These are phyloP conservation scores for Agrochola lota DNA, from an alignment of 2,888 invertebrate genomes.

Conservation along the genomic window DNA sequence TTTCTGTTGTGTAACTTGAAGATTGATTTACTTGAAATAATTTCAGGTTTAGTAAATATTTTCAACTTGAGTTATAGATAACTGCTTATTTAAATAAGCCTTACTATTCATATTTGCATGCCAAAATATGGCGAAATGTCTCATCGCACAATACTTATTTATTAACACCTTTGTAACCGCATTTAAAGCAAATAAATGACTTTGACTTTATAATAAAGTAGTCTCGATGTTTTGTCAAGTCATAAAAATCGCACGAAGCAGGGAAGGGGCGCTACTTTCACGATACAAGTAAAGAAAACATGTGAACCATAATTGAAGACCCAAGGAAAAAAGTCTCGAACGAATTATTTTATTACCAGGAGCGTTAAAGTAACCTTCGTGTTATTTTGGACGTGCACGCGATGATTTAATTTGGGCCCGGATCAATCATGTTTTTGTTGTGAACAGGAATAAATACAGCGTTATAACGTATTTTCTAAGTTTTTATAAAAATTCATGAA, in stretches of 20 bases:
- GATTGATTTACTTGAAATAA: no score
- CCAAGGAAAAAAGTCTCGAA: conserved; percentile 31
- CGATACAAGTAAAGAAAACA: conserved; percentile 24
- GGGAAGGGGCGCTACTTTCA: background rate
- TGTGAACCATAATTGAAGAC: conserved; percentile 35
- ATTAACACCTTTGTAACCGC: no score
- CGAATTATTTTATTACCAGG: conserved; percentile 55
- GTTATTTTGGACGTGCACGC: conserved; percentile 61
- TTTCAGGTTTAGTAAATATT: no score
- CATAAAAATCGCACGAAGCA: background rate
- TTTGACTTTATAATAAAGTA: no score
- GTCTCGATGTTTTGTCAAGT: background rate
- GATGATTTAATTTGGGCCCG: conserved; percentile 53
- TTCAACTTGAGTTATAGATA: no score
- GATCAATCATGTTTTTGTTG: conserved; percentile 44
- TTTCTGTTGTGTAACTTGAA: no score
- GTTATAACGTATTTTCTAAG: background rate
- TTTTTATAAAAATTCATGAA: background rate
- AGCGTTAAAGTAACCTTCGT: conserved; percentile 33
- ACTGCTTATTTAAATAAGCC: no score
- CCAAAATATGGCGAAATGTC: no score
- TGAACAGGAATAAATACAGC: conserved; percentile 11
- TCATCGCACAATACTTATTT: no score
- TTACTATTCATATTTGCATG: no score
- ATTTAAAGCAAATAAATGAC: no score